Evolutionary conservation across 2,113 vertebrate species (phyloP).

Genomic region (Pleuronectes platessa): DNA sequence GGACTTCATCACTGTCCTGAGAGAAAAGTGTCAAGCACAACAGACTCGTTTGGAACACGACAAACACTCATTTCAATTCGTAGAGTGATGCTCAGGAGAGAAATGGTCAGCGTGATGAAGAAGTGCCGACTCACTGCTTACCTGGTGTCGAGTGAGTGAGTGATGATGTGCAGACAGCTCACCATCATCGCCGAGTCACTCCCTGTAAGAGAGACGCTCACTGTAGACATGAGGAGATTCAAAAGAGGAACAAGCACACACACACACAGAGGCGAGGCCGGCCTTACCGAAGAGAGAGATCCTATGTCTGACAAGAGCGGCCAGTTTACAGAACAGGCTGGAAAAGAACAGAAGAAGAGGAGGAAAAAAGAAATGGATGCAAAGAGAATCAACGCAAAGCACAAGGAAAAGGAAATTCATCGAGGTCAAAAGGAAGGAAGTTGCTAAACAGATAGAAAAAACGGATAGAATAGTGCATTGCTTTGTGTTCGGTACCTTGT

Average conservation of each 20-base stretch:
- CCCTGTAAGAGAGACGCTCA: conserved; percentile 80
- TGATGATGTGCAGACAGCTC: conserved; percentile 95
- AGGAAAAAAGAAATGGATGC: conserved; percentile 41
- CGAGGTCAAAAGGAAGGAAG: background rate
- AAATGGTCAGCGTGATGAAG: background rate
- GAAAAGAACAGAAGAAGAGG: conserved; percentile 62
- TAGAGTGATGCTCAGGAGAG: too few species aligned
- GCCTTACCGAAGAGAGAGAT: conserved; percentile 98
- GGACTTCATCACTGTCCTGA: conserved; percentile 97
- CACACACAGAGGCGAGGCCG: conserved; percentile 13
- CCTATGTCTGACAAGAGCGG: conserved; percentile 98
- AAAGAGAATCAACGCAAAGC: conserved; percentile 31
- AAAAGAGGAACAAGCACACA: conserved; percentile 17
- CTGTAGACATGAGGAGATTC: background rate
- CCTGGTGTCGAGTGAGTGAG: conserved; percentile 94
- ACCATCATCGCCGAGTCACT: conserved; percentile 95
- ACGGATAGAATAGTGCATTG: background rate
- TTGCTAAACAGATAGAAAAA: background rate
- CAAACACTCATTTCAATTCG: too few species aligned
- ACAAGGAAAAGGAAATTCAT: conserved; percentile 9
- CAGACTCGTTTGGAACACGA: too few species aligned
- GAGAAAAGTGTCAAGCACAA: background rate
- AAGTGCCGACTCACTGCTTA: background rate
- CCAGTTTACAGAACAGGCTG: conserved; percentile 98
- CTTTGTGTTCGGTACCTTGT: conserved; percentile 85